phyloP scores from a whole-genome alignment of 2,113 vertebrate genomes.

The Procavia capensis region DNA sequence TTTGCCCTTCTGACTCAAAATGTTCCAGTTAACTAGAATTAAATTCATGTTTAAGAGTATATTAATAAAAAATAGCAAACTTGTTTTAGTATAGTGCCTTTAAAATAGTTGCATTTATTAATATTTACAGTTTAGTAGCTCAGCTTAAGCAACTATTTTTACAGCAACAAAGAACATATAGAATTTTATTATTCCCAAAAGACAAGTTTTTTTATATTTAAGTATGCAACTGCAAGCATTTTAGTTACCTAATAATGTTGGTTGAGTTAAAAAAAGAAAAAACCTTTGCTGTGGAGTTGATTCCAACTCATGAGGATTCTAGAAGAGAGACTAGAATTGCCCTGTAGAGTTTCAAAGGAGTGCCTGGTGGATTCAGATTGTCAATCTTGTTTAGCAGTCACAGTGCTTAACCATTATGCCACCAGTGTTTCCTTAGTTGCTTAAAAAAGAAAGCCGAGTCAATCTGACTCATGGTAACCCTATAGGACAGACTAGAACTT shows the following conservation, averaged over 20 bases:
- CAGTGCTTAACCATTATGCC: no score
- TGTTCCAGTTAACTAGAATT: constrained; percentile 53
- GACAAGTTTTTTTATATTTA: not conserved
- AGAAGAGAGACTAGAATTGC: no score
- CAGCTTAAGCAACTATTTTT: constrained; percentile 62
- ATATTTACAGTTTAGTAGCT: constrained; percentile 64
- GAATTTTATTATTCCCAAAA: not conserved
- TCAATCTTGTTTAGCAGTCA: no score
- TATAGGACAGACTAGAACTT: no score
- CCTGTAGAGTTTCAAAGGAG: no score
- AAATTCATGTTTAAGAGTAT: constrained; percentile 67
- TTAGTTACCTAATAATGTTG: not conserved
- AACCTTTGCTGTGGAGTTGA: no score
- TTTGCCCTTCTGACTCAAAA: not conserved
- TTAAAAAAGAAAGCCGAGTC: no score
- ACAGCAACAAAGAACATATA: constrained; percentile 52
- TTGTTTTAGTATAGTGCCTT: not conserved
- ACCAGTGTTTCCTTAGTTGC: no score
- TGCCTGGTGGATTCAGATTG: no score
- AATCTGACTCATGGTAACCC: no score
- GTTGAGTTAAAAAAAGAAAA: not conserved
- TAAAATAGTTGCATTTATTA: not conserved
- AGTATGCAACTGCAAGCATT: not conserved
- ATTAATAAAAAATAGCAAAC: constrained; percentile 56
- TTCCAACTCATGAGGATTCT: no score